phyloP scores from a whole-genome alignment of 2,888 invertebrate genomes.

The Amiota communis region DNA sequence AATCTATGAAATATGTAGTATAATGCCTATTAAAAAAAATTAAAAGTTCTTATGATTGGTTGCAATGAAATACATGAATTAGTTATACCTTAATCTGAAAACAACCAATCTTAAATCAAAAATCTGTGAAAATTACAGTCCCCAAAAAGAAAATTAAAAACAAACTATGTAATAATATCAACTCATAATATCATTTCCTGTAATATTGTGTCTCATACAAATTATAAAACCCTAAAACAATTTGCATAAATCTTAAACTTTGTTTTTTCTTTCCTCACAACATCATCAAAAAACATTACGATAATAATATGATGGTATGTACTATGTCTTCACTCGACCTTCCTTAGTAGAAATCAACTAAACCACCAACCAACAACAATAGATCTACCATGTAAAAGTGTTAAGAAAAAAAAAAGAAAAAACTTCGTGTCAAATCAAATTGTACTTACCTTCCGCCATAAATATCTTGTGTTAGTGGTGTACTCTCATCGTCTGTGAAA shows the following conservation, averaged over 20 bases:
- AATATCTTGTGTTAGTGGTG: constrained; percentile 89
- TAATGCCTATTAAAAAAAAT: too few species aligned
- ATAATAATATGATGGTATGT: too few species aligned
- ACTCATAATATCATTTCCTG: constrained; percentile 23
- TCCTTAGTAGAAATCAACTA: neutral
- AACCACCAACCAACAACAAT: neutral
- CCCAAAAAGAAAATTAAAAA: neutral
- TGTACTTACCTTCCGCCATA: constrained; percentile 88
- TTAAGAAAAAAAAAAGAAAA: too few species aligned
- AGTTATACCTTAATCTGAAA: too few species aligned
- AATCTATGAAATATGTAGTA: too few species aligned
- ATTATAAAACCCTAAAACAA: constrained; percentile 29
- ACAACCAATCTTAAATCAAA: too few species aligned
- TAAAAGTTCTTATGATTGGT: too few species aligned
- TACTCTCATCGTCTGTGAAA: constrained; percentile 89
- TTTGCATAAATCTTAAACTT: constrained; percentile 49
- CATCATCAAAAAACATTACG: too few species aligned
- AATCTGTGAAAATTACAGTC: too few species aligned
- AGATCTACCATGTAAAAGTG: too few species aligned
- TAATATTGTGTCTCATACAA: constrained; percentile 25
- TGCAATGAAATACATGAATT: too few species aligned
- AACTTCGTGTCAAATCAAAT: constrained; percentile 7
- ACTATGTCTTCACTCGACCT: too few species aligned
- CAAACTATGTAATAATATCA: constrained; percentile 5
- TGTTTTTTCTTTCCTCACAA: neutral